phyloP scores from a whole-genome alignment of 2,888 invertebrate genomes.

The Nipponacmea schrenckii region DNA sequence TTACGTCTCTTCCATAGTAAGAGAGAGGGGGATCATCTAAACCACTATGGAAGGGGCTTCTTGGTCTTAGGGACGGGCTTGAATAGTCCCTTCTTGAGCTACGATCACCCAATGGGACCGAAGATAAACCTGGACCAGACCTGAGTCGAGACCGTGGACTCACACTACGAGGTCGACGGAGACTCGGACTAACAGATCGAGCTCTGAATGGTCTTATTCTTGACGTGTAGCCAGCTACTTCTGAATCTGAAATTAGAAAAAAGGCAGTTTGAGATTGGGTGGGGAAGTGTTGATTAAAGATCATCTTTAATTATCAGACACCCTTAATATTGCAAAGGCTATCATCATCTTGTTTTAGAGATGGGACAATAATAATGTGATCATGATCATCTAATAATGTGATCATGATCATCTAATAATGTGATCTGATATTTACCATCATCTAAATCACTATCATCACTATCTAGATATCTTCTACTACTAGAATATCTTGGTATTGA shows the following conservation, averaged over 20 bases:
- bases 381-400: too few relatives aligned
- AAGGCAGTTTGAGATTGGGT: background rate
- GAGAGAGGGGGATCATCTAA: background rate
- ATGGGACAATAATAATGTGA: too few relatives aligned
- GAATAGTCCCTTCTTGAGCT: background rate
- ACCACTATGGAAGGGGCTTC: background rate
- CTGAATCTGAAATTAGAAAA: constrained; percentile 43
- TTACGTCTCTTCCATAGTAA: constrained; percentile 1
- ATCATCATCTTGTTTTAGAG: too few relatives aligned
- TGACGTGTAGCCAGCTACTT: constrained; percentile 53
- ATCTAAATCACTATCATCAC: constrained; percentile 11
- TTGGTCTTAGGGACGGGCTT: background rate
- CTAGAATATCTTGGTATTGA: too few relatives aligned
- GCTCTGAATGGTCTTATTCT: constrained; percentile 34
- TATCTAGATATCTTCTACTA: background rate
- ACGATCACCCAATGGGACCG: background rate
- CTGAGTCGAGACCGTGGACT: constrained; percentile 9
- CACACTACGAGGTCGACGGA: constrained; percentile 42
- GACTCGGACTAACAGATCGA: constrained; percentile 47
- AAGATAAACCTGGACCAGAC: background rate
- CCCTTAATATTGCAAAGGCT: too few relatives aligned
- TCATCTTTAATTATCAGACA: too few relatives aligned
- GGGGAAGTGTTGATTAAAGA: too few relatives aligned
- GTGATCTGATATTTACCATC: constrained; percentile 14
- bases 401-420: too few relatives aligned